A percentile compares a stretch with the other conserved stretches of the same genome.
These are phyloP conservation scores for Diachrysia chrysitis DNA, from an alignment of 2,888 invertebrate species.

Conservation along the genomic window DNA sequence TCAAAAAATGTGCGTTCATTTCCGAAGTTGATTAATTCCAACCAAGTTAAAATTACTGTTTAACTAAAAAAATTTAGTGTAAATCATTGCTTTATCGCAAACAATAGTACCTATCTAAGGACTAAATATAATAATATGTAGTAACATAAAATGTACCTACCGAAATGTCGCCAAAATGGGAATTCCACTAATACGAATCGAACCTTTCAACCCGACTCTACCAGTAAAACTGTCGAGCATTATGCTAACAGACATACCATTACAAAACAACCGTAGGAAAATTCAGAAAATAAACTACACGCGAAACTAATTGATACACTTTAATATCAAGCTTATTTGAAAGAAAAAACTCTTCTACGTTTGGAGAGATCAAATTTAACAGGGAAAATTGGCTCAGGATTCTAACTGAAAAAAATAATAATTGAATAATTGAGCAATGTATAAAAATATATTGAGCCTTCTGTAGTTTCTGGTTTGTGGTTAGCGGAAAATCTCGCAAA, in stretches of 20 bases:
- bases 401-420: too few relatives aligned
- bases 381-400: too few relatives aligned
- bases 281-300: not conserved
- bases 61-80: not conserved
- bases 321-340: not conserved
- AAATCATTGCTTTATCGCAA: not conserved
- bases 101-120: too few relatives aligned
- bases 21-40: not conserved
- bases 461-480: not conserved
- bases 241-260: conserved; percentile 9
- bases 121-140: not conserved
- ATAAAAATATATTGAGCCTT: not conserved
- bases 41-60: too few relatives aligned
- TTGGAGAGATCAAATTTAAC: too few relatives aligned
- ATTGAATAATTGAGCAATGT: too few relatives aligned
- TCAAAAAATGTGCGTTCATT: not conserved
- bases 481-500: not conserved
- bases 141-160: conserved; percentile 5
- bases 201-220: conserved; percentile 20
- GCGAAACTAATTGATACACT: not conserved
- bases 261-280: conserved; percentile 9
- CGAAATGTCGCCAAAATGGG: not conserved
- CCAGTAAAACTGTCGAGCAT: conserved; percentile 25
- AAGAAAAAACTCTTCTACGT: too few relatives aligned
- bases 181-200: conserved; percentile 5